phyloP scores from a whole-genome alignment of 2,888 invertebrate genomes.

The Ischnus inquisitorius region DNA sequence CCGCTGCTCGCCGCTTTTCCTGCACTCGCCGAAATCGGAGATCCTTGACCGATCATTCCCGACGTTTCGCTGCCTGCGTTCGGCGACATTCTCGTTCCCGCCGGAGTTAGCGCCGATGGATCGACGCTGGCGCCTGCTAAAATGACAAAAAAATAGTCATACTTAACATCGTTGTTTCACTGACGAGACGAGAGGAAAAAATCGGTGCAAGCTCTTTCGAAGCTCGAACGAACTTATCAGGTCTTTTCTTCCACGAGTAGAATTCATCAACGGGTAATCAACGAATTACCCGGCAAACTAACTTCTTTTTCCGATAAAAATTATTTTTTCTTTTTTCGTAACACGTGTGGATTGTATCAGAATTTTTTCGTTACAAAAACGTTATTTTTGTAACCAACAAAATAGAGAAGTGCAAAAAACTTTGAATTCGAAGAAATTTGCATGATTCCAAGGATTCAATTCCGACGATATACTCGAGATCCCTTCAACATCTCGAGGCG shows the following conservation, averaged over 20 bases:
- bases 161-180: not conserved
- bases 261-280: no score
- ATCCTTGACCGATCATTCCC: not conserved
- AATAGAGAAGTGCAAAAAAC: no score
- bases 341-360: no score
- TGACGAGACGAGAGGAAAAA: not conserved
- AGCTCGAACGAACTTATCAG: no score
- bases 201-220: not conserved
- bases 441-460: no score
- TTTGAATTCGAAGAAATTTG: not conserved
- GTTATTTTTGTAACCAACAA: no score
- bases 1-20: not conserved
- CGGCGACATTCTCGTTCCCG: constrained; percentile 42
- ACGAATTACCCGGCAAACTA: no score
- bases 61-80: not conserved
- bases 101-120: constrained; percentile 46
- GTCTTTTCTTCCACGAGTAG: no score
- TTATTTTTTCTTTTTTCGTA: no score
- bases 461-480: no score
- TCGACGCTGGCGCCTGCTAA: constrained; percentile 14
- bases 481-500: not conserved
- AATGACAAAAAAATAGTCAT: not conserved
- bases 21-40: constrained; percentile 20
- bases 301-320: no score
- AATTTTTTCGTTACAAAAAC: not conserved